A percentile compares a stretch with the other conserved stretches of the same genome.
Evolutionary conservation across 37 sponge, comb jelly and placozoan genomes (phyloP).

Genomic region (Chondrosia reniformis): DNA sequence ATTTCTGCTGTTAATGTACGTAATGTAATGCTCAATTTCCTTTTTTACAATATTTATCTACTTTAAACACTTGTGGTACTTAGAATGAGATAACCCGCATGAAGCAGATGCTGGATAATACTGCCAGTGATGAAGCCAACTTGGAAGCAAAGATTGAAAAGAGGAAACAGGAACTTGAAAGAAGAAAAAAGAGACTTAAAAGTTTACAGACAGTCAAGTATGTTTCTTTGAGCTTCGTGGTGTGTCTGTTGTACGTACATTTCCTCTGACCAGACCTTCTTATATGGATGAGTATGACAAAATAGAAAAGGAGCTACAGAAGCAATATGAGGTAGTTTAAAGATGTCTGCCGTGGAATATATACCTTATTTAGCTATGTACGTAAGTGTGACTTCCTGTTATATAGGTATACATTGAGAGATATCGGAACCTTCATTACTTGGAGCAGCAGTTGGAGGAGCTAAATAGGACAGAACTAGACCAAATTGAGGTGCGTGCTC

Average conservation of each 20-base stretch:
- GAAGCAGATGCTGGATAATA: slow-evolving; percentile 73
- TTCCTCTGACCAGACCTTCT: slow-evolving; percentile 62
- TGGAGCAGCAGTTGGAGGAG: slow-evolving; percentile 90
- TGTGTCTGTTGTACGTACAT: neutral
- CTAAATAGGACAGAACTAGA: slow-evolving; percentile 75
- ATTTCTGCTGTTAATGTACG: slow-evolving; percentile 68
- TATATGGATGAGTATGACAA: slow-evolving; percentile 99
- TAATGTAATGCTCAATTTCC: neutral
- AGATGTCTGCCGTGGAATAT: neutral
- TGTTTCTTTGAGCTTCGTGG: too few species aligned
- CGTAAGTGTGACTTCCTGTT: neutral
- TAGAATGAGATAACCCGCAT: slow-evolving; percentile 77
- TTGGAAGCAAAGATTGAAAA: slow-evolving; percentile 93
- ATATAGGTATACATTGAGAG: slow-evolving; percentile 79
- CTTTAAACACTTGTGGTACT: neutral
- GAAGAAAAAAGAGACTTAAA: slow-evolving; percentile 86
- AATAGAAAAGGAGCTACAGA: slow-evolving; percentile 79
- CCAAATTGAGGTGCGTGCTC: slow-evolving; percentile 61
- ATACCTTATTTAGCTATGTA: neutral
- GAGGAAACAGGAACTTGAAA: slow-evolving; percentile 90
- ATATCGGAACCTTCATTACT: slow-evolving; percentile 82
- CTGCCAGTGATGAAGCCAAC: slow-evolving; percentile 89
- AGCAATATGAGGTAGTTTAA: slow-evolving; percentile 65
- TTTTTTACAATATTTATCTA: neutral
- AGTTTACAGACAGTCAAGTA: slow-evolving; percentile 87